A percentile compares a stretch with the other conserved stretches of the same genome.
Evolutionary conservation across 2,797 vertebrate species (phyloP).

Genomic region (Geotria australis): DNA sequence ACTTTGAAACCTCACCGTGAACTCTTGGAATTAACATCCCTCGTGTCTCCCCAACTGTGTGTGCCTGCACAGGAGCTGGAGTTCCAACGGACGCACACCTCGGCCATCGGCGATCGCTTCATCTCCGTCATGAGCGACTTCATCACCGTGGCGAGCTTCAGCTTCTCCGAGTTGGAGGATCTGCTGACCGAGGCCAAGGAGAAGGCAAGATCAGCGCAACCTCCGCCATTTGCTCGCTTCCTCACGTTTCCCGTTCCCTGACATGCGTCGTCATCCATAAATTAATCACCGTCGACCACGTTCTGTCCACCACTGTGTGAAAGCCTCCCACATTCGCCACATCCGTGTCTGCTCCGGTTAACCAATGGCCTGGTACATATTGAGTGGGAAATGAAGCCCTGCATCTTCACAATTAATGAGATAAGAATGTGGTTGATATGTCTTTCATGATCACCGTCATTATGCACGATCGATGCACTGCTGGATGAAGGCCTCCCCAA

Average conservation of each 20-base stretch:
- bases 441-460: too few relatives aligned
- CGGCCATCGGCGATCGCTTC: constrained; percentile 50
- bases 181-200: constrained; percentile 59
- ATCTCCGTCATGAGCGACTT: constrained; percentile 75
- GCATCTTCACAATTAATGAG: too few relatives aligned
- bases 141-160: constrained; percentile 87
- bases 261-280: neutral
- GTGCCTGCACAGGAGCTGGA: constrained; percentile 36
- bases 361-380: too few relatives aligned
- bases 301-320: too few relatives aligned
- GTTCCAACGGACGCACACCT: constrained; percentile 39
- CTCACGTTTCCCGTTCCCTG: neutral
- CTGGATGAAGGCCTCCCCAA: too few relatives aligned
- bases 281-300: neutral
- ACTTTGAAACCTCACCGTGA: too few relatives aligned
- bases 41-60: neutral
- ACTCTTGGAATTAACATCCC: too few relatives aligned
- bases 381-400: too few relatives aligned
- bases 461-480: too few relatives aligned
- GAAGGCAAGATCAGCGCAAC: constrained; percentile 26
- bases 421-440: too few relatives aligned
- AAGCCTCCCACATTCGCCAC: too few relatives aligned
- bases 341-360: too few relatives aligned
- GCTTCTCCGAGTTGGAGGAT: constrained; percentile 86
- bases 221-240: neutral